Conservation (phyloP, 2,888 invertebrate species). For the Halictus quadricinctus region DNA sequence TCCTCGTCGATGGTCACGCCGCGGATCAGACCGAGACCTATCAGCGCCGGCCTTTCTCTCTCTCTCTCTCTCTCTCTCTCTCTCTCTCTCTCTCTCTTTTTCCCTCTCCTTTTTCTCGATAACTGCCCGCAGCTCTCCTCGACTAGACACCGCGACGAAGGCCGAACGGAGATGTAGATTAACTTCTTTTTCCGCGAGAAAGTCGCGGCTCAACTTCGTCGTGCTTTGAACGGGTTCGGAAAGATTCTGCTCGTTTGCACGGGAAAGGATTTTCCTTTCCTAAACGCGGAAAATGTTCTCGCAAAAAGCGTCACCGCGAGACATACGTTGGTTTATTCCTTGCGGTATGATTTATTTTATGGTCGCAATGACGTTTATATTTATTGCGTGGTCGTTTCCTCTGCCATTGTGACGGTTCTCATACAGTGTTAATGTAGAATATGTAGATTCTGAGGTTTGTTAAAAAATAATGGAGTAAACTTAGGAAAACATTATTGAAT, state of each 20-base stretch:
- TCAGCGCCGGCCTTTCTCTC: conserved; percentile 18
- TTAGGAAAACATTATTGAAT: background rate
- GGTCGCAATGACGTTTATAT: background rate
- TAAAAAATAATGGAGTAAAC: background rate
- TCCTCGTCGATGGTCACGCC: conserved; percentile 60
- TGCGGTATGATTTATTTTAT: background rate
- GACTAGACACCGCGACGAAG: conserved; percentile 31
- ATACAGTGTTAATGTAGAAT: background rate
- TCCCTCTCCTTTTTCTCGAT: background rate
- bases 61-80: background rate
- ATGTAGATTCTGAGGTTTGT: background rate
- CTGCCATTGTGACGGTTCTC: too few species aligned
- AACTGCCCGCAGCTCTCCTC: background rate
- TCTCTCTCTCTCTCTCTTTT: background rate
- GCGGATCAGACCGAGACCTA: conserved; percentile 47
- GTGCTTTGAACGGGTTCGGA: conserved; percentile 11
- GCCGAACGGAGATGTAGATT: conserved; percentile 52
- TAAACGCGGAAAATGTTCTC: background rate
- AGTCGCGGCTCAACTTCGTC: conserved; percentile 22
- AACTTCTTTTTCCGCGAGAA: conserved; percentile 52
- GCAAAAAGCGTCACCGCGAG: background rate
- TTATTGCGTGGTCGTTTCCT: too few species aligned
- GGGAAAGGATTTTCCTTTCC: background rate
- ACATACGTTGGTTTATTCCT: background rate
- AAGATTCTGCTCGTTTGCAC: background rate